Base-by-base conservation (phyloP, 2,888 invertebrate genomes). In the Priocnemis perturbator region DNA sequence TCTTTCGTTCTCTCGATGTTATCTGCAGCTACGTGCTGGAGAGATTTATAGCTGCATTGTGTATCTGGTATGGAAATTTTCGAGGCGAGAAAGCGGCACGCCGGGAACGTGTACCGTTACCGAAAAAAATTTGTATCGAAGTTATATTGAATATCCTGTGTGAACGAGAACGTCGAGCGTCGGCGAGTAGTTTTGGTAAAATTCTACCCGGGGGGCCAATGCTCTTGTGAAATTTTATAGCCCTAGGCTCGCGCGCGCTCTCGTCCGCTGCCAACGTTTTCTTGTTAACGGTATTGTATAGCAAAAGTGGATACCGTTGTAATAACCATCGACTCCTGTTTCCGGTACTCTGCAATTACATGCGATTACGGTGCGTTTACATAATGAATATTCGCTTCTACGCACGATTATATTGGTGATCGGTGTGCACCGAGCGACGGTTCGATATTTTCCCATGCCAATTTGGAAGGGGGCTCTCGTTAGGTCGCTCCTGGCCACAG, bases 11-110 rank as follows among this genome's bases (percentile, higher is more conserved):
- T 62, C 20, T 17, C 65, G 73, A 71, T 71, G 64, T 21, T 76
- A 77, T 77, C 77, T 60, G 56, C 53, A 60, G 60, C 26, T 60
- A 64, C 59, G 56, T 60, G 60, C 56, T 62, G 61, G 50, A 47
- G 64, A 71, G 74, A 78, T 78, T 78, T 77, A 78, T 70, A 71
- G 65, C 59, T 60, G 71, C 60, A 69, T 71, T 68, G 69, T 71
- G 77, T 76, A 65, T 73, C 71, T 59, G 63, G 67, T 66, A 69
- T 68, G 74, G 76, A 78, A 71, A 77, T 76, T 78, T 74, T 76
- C 74, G 69, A 67, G 69, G 76, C 68, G 71, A 68, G 71, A 64
- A 73, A 73, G 67, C 62, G 47, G 50, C 67, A 56, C 66, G 62
- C 64, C 64, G 48, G 57, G 56, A 66, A 52, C 64, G 68, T 47